Evolutionary conservation across 37 sponge, comb jelly and placozoan species (phyloP).

Genomic region (Axinella damicornis): DNA sequence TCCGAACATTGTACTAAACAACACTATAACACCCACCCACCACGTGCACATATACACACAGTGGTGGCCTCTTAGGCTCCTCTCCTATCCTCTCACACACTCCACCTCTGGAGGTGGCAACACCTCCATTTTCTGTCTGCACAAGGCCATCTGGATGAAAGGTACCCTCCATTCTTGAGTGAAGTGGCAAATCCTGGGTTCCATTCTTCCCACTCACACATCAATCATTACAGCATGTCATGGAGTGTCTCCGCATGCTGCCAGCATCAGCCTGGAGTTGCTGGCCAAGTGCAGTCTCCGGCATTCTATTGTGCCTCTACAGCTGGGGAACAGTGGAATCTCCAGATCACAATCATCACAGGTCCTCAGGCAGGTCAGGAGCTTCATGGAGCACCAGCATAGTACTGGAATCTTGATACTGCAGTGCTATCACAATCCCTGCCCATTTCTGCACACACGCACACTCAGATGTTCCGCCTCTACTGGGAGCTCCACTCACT

Average conservation of each 20-base stretch:
- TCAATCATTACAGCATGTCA: neutral
- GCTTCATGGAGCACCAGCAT: too few relatives aligned
- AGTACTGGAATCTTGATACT: too few relatives aligned
- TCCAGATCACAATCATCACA: too few relatives aligned
- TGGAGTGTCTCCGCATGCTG: neutral
- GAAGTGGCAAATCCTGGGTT: neutral
- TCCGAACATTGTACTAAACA: too few relatives aligned
- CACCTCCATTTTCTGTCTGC: slow-evolving; percentile 5
- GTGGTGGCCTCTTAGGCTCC: neutral
- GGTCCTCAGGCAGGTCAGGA: too few relatives aligned
- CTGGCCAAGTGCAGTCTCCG: slow-evolving; percentile 9
- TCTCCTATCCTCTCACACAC: slow-evolving; percentile 4
- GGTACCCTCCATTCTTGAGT: neutral
- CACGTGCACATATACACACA: neutral
- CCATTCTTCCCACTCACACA: neutral
- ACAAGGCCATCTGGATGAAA: slow-evolving; percentile 8
- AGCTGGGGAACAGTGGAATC: too few relatives aligned
- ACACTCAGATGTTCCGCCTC: neutral
- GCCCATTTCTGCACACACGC: too few relatives aligned
- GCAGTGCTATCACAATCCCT: too few relatives aligned
- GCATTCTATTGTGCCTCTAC: neutral
- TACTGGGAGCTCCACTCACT: slow-evolving; percentile 12
- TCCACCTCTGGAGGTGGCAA: neutral
- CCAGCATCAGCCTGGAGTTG: neutral
- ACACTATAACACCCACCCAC: too few relatives aligned